Evolutionary conservation across 2,888 invertebrate genomes (phyloP), one percentile per base, ranked within the genome.

Genomic region (Epinotia ramella): DNA sequence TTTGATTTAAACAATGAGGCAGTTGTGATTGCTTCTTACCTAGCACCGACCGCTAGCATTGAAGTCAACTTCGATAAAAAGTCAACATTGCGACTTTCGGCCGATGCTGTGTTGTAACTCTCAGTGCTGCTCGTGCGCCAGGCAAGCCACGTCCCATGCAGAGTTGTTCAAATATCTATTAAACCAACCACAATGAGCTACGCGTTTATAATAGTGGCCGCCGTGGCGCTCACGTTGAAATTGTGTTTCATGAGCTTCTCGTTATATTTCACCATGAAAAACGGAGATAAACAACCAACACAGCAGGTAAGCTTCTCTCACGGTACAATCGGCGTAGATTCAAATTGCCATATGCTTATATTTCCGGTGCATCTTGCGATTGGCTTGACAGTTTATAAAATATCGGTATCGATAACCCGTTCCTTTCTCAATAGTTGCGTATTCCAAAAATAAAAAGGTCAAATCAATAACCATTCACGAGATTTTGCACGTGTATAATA

Each of bases 181-280:
- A 66, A 80, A 82, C 78, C 64, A 73, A 49, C 6, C 64, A 87
- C 77, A 71, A 91, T 90, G 91, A 88, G 80, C 77, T 87, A 87
- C 83, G 89, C 92, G 49, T 94, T 94, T 81, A 81, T 94, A 77
- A 90, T 93, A 80, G 93, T 94, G 71, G 92, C 91, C 78, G 89
- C 91, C 7, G 89, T 92, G 53, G 94, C 94, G 9, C 88, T 94
- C 56, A 89, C 91, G 66, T 71, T 93, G 62, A 93, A 94, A 80
- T 82, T 94, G 77, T 78, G 93, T 80, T 94, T 94, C 81, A 83
- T 94, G 78, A 90, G 89, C 86, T 92, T 93, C 77, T 93, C 94
- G 2, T 83, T 94, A 79, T 92, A 92, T 82, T 88, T 90, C 78
- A 92, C 92, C 7, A 77, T 91, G 73, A 91, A 91, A 76, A 80